Percentiles rank a stretch among this genome's conserved stretches.
Evolutionary conservation across 1,140 invertebrate species (phyloP).

Genomic region (Brachystomella parvula): DNA sequence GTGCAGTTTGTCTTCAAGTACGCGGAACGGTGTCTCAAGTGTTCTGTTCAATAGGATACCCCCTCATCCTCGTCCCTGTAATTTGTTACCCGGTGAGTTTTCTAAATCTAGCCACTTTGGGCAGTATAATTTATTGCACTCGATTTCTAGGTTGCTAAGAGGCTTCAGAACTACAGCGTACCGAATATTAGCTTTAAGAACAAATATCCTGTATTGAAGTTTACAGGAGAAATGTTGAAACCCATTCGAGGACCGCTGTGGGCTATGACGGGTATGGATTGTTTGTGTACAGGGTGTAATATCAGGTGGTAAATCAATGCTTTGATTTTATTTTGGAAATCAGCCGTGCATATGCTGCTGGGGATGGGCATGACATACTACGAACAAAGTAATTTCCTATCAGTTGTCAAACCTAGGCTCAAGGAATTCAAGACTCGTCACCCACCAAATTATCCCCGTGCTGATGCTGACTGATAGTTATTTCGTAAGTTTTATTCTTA

Average conservation of each 20-base stretch:
- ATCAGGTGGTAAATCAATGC: too few species aligned
- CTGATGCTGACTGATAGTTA: too few species aligned
- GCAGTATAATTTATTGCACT: neutral
- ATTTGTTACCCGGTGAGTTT: slow-evolving; percentile 5
- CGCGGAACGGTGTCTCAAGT: slow-evolving; percentile 43
- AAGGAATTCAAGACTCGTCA: neutral
- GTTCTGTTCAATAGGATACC: slow-evolving; percentile 42
- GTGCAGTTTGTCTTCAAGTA: slow-evolving; percentile 48
- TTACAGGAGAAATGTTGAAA: slow-evolving; percentile 12
- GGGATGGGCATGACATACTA: slow-evolving; percentile 25
- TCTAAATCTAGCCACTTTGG: slow-evolving; percentile 6
- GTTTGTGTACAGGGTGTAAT: too few species aligned
- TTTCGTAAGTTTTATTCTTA: too few species aligned
- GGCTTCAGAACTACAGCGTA: slow-evolving; percentile 12
- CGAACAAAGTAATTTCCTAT: slow-evolving; percentile 11
- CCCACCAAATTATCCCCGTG: too few species aligned
- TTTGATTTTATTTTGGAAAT: too few species aligned
- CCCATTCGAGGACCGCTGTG: slow-evolving; percentile 7
- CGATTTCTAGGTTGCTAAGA: slow-evolving; percentile 19
- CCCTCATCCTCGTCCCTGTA: slow-evolving; percentile 45
- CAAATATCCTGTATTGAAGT: slow-evolving; percentile 17
- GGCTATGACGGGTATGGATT: neutral
- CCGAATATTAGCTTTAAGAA: slow-evolving; percentile 25
- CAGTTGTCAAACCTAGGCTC: neutral
- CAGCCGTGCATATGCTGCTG: slow-evolving; percentile 24